These are phyloP conservation scores for Colostygia pectinataria DNA, from an alignment of 2,888 invertebrate species.

Conservation along the genomic window DNA sequence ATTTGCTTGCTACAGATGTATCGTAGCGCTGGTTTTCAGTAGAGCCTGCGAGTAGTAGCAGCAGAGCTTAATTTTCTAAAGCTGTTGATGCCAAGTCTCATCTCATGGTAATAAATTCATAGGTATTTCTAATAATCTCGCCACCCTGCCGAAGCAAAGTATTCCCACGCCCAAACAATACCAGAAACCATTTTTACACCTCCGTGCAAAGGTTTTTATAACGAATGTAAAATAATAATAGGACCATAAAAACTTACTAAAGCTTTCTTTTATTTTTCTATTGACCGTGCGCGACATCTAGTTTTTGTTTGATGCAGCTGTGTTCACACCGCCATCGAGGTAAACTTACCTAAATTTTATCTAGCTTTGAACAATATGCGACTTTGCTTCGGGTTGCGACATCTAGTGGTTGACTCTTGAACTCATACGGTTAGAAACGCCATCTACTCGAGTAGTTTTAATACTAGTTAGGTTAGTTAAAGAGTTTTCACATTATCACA, in stretches of 20 bases:
- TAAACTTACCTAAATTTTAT: background rate
- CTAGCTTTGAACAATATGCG: too few relatives aligned
- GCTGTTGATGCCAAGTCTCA: too few relatives aligned
- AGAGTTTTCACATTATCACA: background rate
- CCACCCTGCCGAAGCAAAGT: constrained; percentile 46
- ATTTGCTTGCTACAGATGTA: too few relatives aligned
- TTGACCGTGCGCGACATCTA: constrained; percentile 62
- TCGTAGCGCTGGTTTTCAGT: too few relatives aligned
- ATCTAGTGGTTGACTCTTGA: background rate
- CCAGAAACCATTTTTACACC: constrained; percentile 80
- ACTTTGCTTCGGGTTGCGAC: background rate
- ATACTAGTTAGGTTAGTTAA: background rate
- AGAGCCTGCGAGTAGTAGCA: too few relatives aligned
- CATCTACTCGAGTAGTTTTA: background rate
- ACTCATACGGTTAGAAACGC: background rate
- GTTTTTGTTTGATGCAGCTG: constrained; percentile 56
- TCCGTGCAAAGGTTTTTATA: constrained; percentile 71
- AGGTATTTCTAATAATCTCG: constrained; percentile 10
- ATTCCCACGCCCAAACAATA: constrained; percentile 75
- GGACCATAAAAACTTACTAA: constrained; percentile 44
- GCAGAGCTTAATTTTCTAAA: too few relatives aligned
- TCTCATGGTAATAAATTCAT: too few relatives aligned
- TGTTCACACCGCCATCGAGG: constrained; percentile 51
- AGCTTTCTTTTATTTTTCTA: constrained; percentile 55
- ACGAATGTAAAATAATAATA: constrained; percentile 75